Evolutionary conservation across 2,113 vertebrate genomes (phyloP), one percentile per base, ranked within the genome.

Genomic region (Aramus guarauna): DNA sequence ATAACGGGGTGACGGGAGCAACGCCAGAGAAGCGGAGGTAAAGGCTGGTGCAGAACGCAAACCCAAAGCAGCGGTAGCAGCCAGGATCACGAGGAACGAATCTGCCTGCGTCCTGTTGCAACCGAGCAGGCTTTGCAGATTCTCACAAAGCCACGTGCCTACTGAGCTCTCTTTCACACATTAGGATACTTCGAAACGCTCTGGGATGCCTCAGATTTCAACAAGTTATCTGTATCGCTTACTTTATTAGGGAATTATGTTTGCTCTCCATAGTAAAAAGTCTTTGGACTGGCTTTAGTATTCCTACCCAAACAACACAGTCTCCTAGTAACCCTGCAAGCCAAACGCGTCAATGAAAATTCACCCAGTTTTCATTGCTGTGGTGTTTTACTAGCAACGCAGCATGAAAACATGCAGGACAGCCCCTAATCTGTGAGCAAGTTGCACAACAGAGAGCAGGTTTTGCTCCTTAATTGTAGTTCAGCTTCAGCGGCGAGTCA

Each of bases 371-470:
- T 47, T 63, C 22, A 12, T 41, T 30, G 27, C 26, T 43, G 15
- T 3, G 12, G 10, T 5, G 67, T 20, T 68, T 73, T 48, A 47
- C 12, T 21, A 75, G 47, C 56, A 58, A 48, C 21, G 29, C 34
- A 15, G 4, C 24, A 36, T 1, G 2, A 37, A 55, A 90, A 37
- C 43, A 48, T 0, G 2, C 39, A 9, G 0, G 5, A 19, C 10
- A 26, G 15, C 3, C 17, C 64, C 55, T 23, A 30, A 26, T 48
- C 86, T 18, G 9, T 12, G 8, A 20, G 8, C 17, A 24, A 21
- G 14, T 30, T 41, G 37, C 36, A 71, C 56, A 43, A 23, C 3
- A 41, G 30, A 48, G 21, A 8, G 24, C 23, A 22, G 7, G 4
- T 79, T 63, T 29, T 55, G 14, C 41, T 66, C 67, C 21, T 32